phyloP scores from a whole-genome alignment of 2,113 vertebrate species.

The Talpa occidentalis region DNA sequence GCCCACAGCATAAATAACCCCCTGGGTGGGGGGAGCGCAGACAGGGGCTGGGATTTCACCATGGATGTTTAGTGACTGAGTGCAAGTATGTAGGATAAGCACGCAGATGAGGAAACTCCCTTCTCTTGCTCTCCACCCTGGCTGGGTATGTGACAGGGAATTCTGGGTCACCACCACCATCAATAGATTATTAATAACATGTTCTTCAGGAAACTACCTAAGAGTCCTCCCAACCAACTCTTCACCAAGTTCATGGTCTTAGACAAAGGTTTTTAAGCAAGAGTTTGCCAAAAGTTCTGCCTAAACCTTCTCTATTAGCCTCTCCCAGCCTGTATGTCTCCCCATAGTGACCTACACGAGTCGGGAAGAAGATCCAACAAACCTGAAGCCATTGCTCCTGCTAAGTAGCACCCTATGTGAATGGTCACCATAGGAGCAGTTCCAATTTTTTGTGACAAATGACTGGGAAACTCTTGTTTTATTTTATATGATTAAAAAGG shows the following conservation, averaged over 20 bases:
- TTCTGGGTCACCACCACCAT: slow-evolving; percentile 54
- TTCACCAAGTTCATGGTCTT: not conserved
- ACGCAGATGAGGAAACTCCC: slow-evolving; percentile 33
- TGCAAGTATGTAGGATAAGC: slow-evolving; percentile 38
- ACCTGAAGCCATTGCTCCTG: no score
- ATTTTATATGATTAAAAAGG: not conserved
- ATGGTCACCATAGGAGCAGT: not conserved
- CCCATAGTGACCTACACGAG: not conserved
- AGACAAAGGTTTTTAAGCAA: not conserved
- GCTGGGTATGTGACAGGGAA: slow-evolving; percentile 36
- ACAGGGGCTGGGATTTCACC: not conserved
- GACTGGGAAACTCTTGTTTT: not conserved
- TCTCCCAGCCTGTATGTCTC: not conserved
- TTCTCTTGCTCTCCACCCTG: slow-evolving; percentile 40
- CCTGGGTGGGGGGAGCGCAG: not conserved
- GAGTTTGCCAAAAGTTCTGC: not conserved
- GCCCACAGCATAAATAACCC: not conserved
- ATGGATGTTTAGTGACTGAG: not conserved
- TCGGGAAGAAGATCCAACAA: not conserved
- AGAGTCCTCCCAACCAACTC: not conserved
- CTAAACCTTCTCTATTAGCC: not conserved
- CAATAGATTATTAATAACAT: slow-evolving; percentile 42
- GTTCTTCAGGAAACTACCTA: slow-evolving; percentile 4
- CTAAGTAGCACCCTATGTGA: accelerated
- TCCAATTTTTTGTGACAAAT: not conserved